A percentile compares a stretch with the other conserved stretches of the same genome.
Evolutionary conservation across 2,797 vertebrate genomes (phyloP).

Genomic region (Bucorvus abyssinicus): DNA sequence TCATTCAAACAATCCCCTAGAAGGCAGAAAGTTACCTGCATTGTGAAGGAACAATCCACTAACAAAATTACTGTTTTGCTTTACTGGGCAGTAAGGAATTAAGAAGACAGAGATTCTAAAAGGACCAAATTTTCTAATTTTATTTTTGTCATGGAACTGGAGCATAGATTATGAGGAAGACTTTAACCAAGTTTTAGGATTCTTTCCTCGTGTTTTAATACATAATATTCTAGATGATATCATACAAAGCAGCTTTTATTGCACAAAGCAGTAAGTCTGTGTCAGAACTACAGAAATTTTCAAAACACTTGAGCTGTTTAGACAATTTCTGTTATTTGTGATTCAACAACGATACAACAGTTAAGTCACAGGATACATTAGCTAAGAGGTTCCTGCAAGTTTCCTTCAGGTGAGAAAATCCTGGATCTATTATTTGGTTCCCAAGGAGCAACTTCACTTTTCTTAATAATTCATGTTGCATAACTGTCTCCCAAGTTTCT

Average conservation of each 20-base stretch:
- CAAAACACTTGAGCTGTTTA: not conserved
- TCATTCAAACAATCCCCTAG: not conserved
- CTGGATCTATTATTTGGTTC: not conserved
- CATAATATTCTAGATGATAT: not conserved
- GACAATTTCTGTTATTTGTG: not conserved
- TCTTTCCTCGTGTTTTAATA: not conserved
- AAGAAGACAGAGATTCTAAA: not conserved
- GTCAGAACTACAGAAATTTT: not conserved
- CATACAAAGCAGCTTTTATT: not conserved
- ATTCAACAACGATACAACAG: not conserved
- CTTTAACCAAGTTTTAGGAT: not conserved
- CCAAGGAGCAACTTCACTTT: not conserved
- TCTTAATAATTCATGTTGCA: conserved; percentile 21
- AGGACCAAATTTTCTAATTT: not conserved
- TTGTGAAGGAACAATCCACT: not conserved
- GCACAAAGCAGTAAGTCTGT: not conserved
- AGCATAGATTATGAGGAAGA: not conserved
- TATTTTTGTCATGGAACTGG: not conserved
- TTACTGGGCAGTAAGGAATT: not conserved
- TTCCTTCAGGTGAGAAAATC: not conserved
- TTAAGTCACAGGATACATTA: not conserved
- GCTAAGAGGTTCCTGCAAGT: not conserved
- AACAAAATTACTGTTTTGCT: not conserved
- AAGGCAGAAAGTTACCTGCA: not conserved
- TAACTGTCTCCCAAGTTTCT: conserved; percentile 30